These are phyloP conservation scores for Synaphobranchus kaupii DNA, from an alignment of 2,797 vertebrate genomes.

Conservation along the genomic window DNA sequence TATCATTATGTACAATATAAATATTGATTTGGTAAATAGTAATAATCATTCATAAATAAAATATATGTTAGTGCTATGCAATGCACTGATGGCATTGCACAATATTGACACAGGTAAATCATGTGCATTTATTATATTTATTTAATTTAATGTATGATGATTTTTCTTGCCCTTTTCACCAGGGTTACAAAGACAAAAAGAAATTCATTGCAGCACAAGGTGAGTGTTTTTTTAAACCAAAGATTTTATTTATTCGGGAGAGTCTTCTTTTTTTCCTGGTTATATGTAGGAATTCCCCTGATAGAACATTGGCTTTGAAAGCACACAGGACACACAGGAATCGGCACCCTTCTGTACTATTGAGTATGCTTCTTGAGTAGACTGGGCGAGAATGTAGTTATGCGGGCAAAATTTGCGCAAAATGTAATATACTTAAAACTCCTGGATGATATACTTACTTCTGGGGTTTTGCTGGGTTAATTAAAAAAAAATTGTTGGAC, in stretches of 20 bases:
- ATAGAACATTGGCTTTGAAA: neutral
- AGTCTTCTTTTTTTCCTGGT: neutral
- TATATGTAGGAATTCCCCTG: neutral
- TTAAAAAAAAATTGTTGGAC: too few relatives aligned
- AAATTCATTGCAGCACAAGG: constrained; percentile 98
- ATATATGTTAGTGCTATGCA: neutral
- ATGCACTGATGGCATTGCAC: neutral
- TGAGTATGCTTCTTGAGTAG: too few relatives aligned
- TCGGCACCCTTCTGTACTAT: too few relatives aligned
- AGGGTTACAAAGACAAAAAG: constrained; percentile 94
- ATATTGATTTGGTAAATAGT: neutral
- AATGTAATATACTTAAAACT: too few relatives aligned
- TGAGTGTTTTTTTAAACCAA: constrained; percentile 58
- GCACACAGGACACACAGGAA: neutral
- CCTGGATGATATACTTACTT: too few relatives aligned
- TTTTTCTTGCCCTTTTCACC: neutral
- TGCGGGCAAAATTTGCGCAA: too few relatives aligned
- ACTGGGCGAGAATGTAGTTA: too few relatives aligned
- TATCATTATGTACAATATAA: neutral
- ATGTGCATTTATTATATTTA: neutral
- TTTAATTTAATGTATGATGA: neutral
- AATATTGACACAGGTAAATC: neutral
- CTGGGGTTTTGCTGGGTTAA: too few relatives aligned
- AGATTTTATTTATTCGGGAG: neutral
- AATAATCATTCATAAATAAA: neutral